Base-by-base conservation (phyloP, 2,888 invertebrate species). In the Malthinus seriepunctatus region DNA sequence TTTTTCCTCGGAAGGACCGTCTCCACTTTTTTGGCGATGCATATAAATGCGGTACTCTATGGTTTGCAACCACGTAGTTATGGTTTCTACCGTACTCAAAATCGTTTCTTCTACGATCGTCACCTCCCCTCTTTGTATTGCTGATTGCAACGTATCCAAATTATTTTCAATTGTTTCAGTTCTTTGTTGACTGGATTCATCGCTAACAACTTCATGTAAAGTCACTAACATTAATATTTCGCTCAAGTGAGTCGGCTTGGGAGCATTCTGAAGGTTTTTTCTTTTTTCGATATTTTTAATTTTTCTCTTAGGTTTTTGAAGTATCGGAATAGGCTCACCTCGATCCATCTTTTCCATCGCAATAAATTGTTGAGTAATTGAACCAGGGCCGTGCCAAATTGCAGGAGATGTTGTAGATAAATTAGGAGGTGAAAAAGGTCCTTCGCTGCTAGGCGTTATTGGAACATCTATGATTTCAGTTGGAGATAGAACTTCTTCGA, bases 21-120 rank as follows among this genome's bases (percentile, higher is more conserved):
- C 82, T 12, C 80, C 80, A 0, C 81, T 82, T 73, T 84, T 81
- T 65, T 84, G 83, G n/a, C 82, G 74, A 60, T 83, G 83, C 15
- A 86, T 74, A 68, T 86, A 88, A 45, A 92, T 89, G 68, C 87
- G 85, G 67, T 91, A 91, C 73, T 92, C 91, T 58, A 93, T 90
- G 23, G 89, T 91, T 79, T 93, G 91, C 39, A 94, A 75, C 91
- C 93, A 93, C 9, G 88, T 88, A 0, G 91, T 90, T 38, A 94
- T 88, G 0, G 88, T 89, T 76, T 93, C 90, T 45, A 93, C 88
- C 0, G 91, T 86, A 14, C 88, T 86, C 8, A 91, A 84, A 8
- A 92, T 82, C 38, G 86, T 87, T 67, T 85, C 86, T 75, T 91
- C 89, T 37, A 88, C 83, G 9, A 83, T 77, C 0, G 79, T 76